Percentiles rank a stretch among this genome's conserved stretches.
These are phyloP conservation scores for Octonoba sinensis DNA, from an alignment of 2,888 invertebrate species.

Conservation along the genomic window DNA sequence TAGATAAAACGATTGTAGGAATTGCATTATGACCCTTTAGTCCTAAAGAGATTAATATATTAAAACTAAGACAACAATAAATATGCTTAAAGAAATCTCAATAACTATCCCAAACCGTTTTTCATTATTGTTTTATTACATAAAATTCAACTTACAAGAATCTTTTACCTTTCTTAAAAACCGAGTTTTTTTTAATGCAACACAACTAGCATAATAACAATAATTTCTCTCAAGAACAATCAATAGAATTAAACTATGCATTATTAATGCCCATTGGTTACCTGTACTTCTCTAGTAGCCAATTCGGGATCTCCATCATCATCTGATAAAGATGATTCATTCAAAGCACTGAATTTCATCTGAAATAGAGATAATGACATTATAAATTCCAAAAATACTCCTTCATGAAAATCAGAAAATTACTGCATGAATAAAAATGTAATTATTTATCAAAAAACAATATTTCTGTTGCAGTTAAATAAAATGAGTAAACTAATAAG, in stretches of 20 bases:
- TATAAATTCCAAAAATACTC: background rate
- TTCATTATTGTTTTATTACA: too few species aligned
- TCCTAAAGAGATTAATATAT: too few species aligned
- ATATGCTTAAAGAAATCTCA: too few species aligned
- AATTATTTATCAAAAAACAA: background rate
- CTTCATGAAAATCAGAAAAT: background rate
- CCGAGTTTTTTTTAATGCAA: too few species aligned
- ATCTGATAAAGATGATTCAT: constrained; percentile 75
- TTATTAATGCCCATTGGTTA: background rate
- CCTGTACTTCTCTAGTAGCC: constrained; percentile 65
- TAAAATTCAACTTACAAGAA: too few species aligned
- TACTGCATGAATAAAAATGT: background rate
- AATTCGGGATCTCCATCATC: constrained; percentile 61
- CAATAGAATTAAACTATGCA: background rate
- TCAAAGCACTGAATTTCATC: constrained; percentile 77
- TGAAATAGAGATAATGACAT: background rate
- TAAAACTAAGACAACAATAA: too few species aligned
- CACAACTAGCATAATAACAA: background rate
- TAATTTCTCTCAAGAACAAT: background rate
- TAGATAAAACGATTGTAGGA: too few species aligned
- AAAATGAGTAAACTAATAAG: too few species aligned
- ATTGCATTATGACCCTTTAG: too few species aligned
- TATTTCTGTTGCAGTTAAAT: too few species aligned
- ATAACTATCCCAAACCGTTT: too few species aligned
- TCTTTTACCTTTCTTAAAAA: too few species aligned